Evolutionary conservation across 2,797 vertebrate species (phyloP).

Genomic region (Echiichthys vipera): DNA sequence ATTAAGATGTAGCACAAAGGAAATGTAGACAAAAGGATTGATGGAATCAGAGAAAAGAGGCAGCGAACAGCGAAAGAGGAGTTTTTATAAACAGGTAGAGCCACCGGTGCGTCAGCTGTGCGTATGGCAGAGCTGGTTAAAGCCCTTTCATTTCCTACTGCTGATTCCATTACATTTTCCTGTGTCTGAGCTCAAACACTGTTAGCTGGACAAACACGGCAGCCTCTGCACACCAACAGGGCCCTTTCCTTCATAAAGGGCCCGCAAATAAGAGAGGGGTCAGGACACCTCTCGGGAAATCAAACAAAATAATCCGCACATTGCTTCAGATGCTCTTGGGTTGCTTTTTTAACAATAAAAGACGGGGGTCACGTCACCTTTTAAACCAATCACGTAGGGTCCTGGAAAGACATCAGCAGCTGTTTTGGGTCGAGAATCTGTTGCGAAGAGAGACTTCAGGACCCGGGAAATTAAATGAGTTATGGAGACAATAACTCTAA

Average conservation of each 20-base stretch:
- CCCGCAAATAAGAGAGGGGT: conserved; percentile 49
- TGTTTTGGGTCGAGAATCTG: conserved; percentile 22
- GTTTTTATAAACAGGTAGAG: conserved; percentile 68
- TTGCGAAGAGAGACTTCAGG: conserved; percentile 15
- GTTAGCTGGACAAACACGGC: conserved; percentile 63
- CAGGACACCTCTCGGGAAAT: conserved; percentile 57
- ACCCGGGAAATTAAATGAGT: conserved; percentile 58
- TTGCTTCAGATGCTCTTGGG: conserved; percentile 30
- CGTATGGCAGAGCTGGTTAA: conserved; percentile 52
- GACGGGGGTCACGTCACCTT: conserved; percentile 34
- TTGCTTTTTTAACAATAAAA: conserved; percentile 50
- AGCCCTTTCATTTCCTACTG: conserved; percentile 67
- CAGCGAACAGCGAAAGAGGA: conserved; percentile 28
- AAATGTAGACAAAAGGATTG: conserved; percentile 49
- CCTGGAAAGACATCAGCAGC: conserved; percentile 24
- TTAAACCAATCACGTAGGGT: conserved; percentile 50
- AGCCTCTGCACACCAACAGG: conserved; percentile 15
- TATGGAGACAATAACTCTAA: conserved; percentile 70
- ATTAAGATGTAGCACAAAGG: conserved; percentile 50
- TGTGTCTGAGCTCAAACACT: conserved; percentile 54
- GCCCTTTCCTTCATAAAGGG: conserved; percentile 31
- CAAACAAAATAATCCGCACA: conserved; percentile 41
- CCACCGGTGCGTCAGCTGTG: conserved; percentile 40
- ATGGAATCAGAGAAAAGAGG: conserved; percentile 51
- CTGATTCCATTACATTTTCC: conserved; percentile 67